Base-by-base conservation (phyloP, 92 coral and sea anemone genomes). In the Porites evermanni region DNA sequence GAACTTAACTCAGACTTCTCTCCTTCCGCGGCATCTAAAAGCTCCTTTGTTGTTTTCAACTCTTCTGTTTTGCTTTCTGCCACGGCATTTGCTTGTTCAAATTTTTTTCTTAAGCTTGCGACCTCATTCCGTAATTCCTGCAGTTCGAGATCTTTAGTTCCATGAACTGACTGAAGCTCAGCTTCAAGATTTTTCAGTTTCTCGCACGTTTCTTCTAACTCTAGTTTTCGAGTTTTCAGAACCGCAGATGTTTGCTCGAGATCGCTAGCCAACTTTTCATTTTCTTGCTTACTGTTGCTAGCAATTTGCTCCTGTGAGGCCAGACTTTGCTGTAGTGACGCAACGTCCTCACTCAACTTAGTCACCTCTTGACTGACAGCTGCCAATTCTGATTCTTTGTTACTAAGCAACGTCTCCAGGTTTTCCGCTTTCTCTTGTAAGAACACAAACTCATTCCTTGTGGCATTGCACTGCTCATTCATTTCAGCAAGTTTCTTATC, bases 11-110 rank as follows among this genome's bases (percentile, higher is more conserved):
- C 77, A 59, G 77, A 10, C 72, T 67, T 81, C 58, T 81, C 86
- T 0, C 67, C 74, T 29, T 84, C 88, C 20, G 73, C 38, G 6
- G 88, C 72, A 5, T 65, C 29, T 3, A 84, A 52, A 51, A 44
- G 47, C 12, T 64, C 21, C 44, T 16, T 3, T 7, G 53, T 63
- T 19, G 52, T 44, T 44, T 75, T 74, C 65, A 74, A 50, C 80
- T 84, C 80, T 67, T 84, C 88, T 81, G 67, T 56, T 67, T 84
- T 89, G 6, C 81, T 64, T 60, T 89, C 81, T 52, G 76, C 72
- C 67, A 79, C 70, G 67, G 86, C 54, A 59, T 56, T 75, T 7
- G 80, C 93, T 72, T 78, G 74, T 58, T 90, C 87, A 75, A 90
- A 56, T 64, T 78, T 80, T 52, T 67, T 70, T 17, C 53, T 90